Base-by-base conservation (phyloP, 2,888 invertebrate genomes). In the Fragum fragum region DNA sequence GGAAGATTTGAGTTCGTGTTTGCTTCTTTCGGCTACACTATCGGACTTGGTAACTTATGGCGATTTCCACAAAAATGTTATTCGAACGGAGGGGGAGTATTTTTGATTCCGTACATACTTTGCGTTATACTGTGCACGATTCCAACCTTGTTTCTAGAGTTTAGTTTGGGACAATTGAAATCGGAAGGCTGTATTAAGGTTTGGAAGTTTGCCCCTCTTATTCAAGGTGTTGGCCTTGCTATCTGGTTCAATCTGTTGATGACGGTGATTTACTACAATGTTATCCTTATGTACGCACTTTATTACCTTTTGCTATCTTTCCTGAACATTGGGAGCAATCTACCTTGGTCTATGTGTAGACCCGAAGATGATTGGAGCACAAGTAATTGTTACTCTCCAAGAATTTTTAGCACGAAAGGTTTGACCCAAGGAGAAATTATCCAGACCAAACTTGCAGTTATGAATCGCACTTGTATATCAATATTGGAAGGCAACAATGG, bases 41-140 rank as follows among this genome's bases (percentile, higher is more conserved):
- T 81, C 5, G 81, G 81, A 7, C 70, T 77, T 23, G 81, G 81
- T 16, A 81, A 81, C 57, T 63, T 81, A 7, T 81, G 81, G 81
- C 55, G 81, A 11, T 81, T 81, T 57, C 81, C 81, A 5, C 63
- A 81, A 23, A 39, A 39, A 14, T 81, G 81, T 71, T 81, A 59
- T 26, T 42, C 61, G 0, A 73, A 81, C 32, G 81, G 81, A 1
- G 81, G 81, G 5, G 76, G 81, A 18, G 73, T 73, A 2, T 81
- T 81, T 29, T 61, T 81, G 0, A 29, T 81, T 21, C 81, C 81
- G 7, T 81, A 81, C 57, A 28, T 78, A 9, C 36, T 81, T 11
- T 32, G 63, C 16, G 23, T 74, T 18, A 7, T 81, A 1, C 32
- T 78, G 1, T 77, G 74, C 16, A 72, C 72, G 2, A 23, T 77